phyloP scores from a whole-genome alignment of 2,888 invertebrate species.

The Polietes domitor region DNA sequence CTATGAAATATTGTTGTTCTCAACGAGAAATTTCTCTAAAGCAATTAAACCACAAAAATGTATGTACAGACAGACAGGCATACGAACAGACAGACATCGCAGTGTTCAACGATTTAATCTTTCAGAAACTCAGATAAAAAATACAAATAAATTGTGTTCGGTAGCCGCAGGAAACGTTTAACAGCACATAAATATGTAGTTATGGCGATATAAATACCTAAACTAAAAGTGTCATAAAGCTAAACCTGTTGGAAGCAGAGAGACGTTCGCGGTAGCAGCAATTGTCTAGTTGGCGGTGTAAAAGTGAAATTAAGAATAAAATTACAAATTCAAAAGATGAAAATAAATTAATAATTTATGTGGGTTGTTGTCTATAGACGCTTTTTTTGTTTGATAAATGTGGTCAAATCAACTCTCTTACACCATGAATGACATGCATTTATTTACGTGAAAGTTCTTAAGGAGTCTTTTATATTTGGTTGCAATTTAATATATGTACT shows the following conservation, averaged over 20 bases:
- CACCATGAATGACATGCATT: too few species aligned
- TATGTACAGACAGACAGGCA: not conserved
- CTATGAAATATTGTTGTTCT: slow-evolving; percentile 44
- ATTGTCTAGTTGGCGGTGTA: too few species aligned
- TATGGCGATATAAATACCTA: slow-evolving; percentile 40
- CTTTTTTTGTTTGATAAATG: too few species aligned
- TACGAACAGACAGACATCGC: not conserved
- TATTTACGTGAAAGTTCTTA: too few species aligned
- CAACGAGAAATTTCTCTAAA: slow-evolving; percentile 55
- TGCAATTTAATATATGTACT: too few species aligned
- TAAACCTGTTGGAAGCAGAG: slow-evolving; percentile 41
- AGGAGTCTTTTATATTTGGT: too few species aligned
- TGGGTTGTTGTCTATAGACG: too few species aligned
- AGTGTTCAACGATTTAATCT: slow-evolving; percentile 18
- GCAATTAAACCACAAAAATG: slow-evolving; percentile 41
- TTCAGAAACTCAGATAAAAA: slow-evolving; percentile 12
- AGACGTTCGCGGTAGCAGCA: not conserved
- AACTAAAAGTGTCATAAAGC: not conserved
- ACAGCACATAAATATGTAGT: slow-evolving; percentile 19
- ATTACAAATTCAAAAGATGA: too few species aligned
- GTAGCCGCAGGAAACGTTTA: not conserved
- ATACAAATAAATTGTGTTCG: slow-evolving; percentile 8
- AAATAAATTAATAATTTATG: too few species aligned
- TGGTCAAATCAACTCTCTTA: too few species aligned
- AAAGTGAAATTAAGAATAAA: slow-evolving; percentile 37